Conservation (phyloP, 2,797 vertebrate species). For the Micropoecilia bifurca region DNA sequence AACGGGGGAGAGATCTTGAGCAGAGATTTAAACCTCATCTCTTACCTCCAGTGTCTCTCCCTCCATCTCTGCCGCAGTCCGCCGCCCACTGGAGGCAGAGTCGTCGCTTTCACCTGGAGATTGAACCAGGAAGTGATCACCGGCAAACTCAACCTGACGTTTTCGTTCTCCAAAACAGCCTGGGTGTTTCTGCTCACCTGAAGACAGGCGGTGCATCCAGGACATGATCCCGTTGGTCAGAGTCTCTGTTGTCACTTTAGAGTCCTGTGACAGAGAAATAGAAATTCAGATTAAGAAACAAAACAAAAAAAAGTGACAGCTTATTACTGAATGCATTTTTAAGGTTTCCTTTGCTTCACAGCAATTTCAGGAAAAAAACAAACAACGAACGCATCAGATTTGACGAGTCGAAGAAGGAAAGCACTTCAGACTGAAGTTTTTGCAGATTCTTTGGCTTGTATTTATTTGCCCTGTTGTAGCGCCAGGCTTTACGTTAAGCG, state of each 20-base stretch:
- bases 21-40: background rate
- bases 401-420: background rate
- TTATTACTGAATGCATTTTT: background rate
- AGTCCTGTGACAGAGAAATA: constrained; percentile 41
- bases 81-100: constrained; percentile 50
- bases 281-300: background rate
- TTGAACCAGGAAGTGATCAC: constrained; percentile 12
- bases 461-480: background rate
- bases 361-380: background rate
- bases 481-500: background rate
- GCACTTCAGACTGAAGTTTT: background rate
- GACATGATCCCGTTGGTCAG: constrained; percentile 61
- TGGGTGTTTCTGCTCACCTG: constrained; percentile 62
- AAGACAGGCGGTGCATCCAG: constrained; percentile 41
- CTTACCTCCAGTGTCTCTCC: constrained; percentile 69
- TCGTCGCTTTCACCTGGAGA: constrained; percentile 65
- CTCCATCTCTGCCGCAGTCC: constrained; percentile 25
- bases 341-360: background rate
- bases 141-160: background rate
- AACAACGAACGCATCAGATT: too few relatives aligned
- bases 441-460: background rate
- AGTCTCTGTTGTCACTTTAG: constrained; percentile 29
- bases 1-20: too few relatives aligned
- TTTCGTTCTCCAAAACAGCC: background rate
- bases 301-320: background rate